Base-by-base conservation (phyloP, 2,113 vertebrate genomes). In the Melanotaenia duboulayi region DNA sequence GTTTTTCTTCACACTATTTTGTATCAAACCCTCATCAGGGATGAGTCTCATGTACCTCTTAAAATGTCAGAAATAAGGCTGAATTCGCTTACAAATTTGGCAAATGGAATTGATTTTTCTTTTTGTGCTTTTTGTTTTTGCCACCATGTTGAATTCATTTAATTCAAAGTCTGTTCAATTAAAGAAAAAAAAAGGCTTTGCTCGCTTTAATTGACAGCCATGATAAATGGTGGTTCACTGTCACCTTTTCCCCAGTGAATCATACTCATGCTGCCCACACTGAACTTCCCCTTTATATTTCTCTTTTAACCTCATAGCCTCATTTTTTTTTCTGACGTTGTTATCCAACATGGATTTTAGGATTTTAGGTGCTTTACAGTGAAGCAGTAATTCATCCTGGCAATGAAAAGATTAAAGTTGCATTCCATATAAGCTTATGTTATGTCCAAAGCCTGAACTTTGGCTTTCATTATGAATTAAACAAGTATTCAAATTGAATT, bases 131-230 rank as follows among this genome's bases (percentile, higher is more conserved):
- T 8, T 24, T 12, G 14, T 51, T 78, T 60, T 51, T 60, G 50
- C 63, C 64, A 49, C 28, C 37, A 10, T 39, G 16, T 67, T 58
- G 46, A 25, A 49, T 42, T 28, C 4, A 50, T 64, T 16, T 48
- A 73, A 83, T 70, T 83, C 66, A 59, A 78, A 76, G 50, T 32
- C 8, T 77, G 74, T 60, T 82, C 50, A 63, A 52, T 59, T 66
- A 46, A 19, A 48, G 58, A 52, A 57, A 35, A 17, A 58, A 42
- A 23, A 71, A 74, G 52, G 64, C 44, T 66, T 68, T 1, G 7
- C 50, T 35, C 16, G 23, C 51, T 55, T 51, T 68, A 74, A 82
- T 76, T 80, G 81, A 85, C 82, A 85, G 52, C 37, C 44, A 14
- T 69, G 71, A 84, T 77, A 58, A 84, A 80, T 76, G 67, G 57